These are phyloP conservation scores for Isichthys henryi DNA, from an alignment of 2,113 vertebrate genomes.

Conservation along the genomic window DNA sequence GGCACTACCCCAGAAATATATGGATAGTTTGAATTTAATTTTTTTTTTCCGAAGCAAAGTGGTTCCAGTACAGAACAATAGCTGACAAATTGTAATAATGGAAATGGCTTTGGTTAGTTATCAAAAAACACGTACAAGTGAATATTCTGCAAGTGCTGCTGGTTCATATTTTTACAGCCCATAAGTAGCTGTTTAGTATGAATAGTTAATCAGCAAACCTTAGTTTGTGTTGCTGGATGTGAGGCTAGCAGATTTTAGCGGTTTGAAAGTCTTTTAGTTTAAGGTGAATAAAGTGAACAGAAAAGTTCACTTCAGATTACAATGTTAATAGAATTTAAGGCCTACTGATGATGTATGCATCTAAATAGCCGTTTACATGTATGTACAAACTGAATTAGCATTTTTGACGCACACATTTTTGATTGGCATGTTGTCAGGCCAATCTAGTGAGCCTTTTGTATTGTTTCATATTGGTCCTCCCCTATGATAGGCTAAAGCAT, in stretches of 20 bases:
- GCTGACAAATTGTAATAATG: neutral
- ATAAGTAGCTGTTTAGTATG: neutral
- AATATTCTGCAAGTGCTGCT: neutral
- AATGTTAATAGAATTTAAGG: neutral
- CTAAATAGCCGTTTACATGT: neutral
- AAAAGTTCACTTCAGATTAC: neutral
- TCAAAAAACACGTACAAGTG: neutral
- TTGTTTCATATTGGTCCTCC: neutral
- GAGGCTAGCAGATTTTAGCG: neutral
- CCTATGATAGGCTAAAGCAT: neutral
- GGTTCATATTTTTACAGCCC: neutral
- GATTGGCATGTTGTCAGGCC: neutral
- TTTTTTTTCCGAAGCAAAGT: no score
- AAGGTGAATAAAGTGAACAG: neutral
- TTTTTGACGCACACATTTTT: neutral
- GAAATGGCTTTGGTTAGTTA: neutral
- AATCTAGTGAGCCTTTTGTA: neutral
- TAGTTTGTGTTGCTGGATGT: neutral
- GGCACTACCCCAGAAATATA: neutral
- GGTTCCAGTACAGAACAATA: neutral
- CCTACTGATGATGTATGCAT: neutral
- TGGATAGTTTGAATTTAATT: neutral
- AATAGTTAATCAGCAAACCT: neutral
- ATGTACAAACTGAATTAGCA: neutral
- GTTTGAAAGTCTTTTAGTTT: neutral